phyloP scores from a whole-genome alignment of 2,113 vertebrate genomes.

The Sturnus vulgaris region DNA sequence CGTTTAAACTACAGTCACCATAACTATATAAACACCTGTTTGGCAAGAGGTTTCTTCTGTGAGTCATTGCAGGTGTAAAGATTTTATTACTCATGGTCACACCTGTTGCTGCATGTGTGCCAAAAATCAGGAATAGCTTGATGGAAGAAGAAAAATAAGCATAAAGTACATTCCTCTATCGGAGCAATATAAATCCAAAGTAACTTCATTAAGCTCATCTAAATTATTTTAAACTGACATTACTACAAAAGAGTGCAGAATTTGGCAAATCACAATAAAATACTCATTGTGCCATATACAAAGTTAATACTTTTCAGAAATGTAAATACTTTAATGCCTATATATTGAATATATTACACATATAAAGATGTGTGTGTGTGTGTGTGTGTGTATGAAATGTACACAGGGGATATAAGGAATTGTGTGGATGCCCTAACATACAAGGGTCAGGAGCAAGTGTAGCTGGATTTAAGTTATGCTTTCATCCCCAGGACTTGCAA shows the following conservation, averaged over 20 bases:
- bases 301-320: neutral
- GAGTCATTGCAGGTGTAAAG: conserved; percentile 59
- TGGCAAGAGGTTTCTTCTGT: conserved; percentile 35
- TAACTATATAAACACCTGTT: conserved; percentile 55
- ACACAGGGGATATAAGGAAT: neutral
- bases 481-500: neutral
- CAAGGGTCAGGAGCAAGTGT: neutral
- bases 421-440: neutral
- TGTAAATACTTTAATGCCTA: neutral
- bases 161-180: neutral
- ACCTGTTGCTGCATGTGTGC: conserved; percentile 26
- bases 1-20: conserved; percentile 7
- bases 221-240: neutral
- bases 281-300: neutral
- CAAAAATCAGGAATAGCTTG: conserved; percentile 27
- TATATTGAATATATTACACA: neutral
- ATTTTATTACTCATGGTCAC: conserved; percentile 51
- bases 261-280: neutral
- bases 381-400: neutral
- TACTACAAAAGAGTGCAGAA: neutral
- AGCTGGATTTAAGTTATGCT: neutral
- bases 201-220: neutral
- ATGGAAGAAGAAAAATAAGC: conserved; percentile 16
- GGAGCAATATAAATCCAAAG: neutral
- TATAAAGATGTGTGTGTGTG: too few relatives aligned